These are phyloP conservation scores for Saimiri boliviensis DNA, from an alignment of 2,113 vertebrate species.

Conservation along the genomic window DNA sequence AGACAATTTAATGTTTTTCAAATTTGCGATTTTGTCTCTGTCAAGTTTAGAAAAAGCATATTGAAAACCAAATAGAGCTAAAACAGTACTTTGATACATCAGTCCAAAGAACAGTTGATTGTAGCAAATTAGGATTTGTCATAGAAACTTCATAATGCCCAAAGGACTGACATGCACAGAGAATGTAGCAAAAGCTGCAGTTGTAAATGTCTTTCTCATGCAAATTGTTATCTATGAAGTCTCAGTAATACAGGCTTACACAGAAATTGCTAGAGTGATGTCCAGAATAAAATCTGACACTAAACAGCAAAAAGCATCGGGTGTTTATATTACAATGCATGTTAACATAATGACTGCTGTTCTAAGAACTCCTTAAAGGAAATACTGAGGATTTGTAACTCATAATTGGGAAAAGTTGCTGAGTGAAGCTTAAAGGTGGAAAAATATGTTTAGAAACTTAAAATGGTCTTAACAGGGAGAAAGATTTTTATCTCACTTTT, in stretches of 20 bases:
- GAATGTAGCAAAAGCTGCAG: constrained; percentile 45
- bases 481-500: neutral
- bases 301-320: constrained; percentile 42
- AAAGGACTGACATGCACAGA: constrained; percentile 38
- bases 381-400: constrained; percentile 39
- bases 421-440: neutral
- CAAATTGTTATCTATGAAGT: constrained; percentile 65
- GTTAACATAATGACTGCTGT: constrained; percentile 45
- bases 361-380: constrained; percentile 52
- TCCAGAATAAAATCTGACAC: constrained; percentile 37
- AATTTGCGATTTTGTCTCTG: constrained; percentile 53
- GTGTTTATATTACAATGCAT: constrained; percentile 16
- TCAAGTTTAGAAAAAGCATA: constrained; percentile 58
- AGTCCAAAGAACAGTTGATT: constrained; percentile 30
- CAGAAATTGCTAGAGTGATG: constrained; percentile 55
- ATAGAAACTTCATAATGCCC: constrained; percentile 46
- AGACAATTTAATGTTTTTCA: constrained; percentile 68
- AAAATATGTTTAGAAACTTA: constrained; percentile 49
- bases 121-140: constrained; percentile 60
- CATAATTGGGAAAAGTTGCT: constrained; percentile 35
- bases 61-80: constrained; percentile 59
- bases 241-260: constrained; percentile 37
- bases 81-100: constrained; percentile 44
- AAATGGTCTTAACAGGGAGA: constrained; percentile 34
- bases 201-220: constrained; percentile 67